These are phyloP conservation scores for Morus bassanus DNA, from an alignment of 2,797 vertebrate genomes.

Conservation along the genomic window DNA sequence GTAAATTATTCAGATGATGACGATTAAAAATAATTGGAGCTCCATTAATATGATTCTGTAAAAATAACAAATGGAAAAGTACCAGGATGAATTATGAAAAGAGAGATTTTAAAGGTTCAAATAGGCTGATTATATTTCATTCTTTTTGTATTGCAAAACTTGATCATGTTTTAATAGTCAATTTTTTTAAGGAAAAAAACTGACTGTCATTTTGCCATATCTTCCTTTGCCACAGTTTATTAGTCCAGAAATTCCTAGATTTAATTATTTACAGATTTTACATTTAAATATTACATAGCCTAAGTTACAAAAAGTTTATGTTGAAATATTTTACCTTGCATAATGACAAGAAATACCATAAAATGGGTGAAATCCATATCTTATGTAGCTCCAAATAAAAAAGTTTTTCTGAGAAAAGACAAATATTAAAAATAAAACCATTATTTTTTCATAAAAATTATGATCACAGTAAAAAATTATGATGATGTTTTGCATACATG, in stretches of 20 bases:
- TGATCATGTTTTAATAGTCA: neutral
- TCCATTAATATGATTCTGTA: neutral
- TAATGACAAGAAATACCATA: neutral
- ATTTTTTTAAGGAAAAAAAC: neutral
- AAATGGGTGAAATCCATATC: neutral
- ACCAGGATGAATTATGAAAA: neutral
- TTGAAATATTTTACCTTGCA: neutral
- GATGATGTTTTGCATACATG: neutral
- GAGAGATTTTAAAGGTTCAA: neutral
- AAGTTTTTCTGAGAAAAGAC: neutral
- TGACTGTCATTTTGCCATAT: neutral
- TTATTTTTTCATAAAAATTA: neutral
- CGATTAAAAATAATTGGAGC: conserved; percentile 47
- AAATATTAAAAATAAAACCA: neutral
- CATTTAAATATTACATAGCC: neutral
- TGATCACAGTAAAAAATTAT: neutral
- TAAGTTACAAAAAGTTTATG: neutral
- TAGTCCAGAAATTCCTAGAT: neutral
- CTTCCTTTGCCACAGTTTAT: neutral
- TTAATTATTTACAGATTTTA: neutral
- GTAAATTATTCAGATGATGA: conserved; percentile 31
- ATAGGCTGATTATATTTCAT: neutral
- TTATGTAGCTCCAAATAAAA: neutral
- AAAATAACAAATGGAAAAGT: conserved; percentile 15
- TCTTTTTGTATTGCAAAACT: neutral